Percentiles rank a stretch among this genome's conserved stretches.
phyloP scores from a whole-genome alignment of 1,140 invertebrate genomes.

The Drosophila mojavensis region DNA sequence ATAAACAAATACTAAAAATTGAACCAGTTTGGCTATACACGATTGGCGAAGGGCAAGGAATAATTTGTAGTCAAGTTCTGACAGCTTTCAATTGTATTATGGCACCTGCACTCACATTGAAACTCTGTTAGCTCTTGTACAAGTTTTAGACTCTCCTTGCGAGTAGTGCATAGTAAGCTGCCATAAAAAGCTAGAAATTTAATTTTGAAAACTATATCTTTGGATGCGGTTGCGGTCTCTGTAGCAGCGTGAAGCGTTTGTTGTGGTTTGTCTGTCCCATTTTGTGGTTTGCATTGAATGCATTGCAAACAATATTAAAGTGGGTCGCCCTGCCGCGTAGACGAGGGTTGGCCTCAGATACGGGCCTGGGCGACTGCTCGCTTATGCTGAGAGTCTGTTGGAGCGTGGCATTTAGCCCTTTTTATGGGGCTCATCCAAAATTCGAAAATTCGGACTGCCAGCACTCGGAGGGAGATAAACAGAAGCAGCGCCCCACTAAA shows the following conservation, averaged over 20 bases:
- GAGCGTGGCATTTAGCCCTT: constrained; percentile 55
- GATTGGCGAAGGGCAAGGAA: too few species aligned
- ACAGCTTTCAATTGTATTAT: neutral
- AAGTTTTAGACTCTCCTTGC: too few species aligned
- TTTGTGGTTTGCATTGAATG: constrained; percentile 57
- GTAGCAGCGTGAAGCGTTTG: constrained; percentile 49
- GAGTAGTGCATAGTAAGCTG: too few species aligned
- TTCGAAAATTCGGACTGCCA: constrained; percentile 19
- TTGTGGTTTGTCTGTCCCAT: constrained; percentile 55
- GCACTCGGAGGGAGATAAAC: constrained; percentile 66
- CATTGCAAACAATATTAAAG: constrained; percentile 59
- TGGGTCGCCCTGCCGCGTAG: constrained; percentile 14
- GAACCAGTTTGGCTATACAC: neutral
- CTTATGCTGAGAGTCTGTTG: constrained; percentile 21
- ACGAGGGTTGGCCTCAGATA: constrained; percentile 9
- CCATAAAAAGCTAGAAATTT: neutral
- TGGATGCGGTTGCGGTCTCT: constrained; percentile 34
- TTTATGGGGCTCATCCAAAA: constrained; percentile 36
- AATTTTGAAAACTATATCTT: neutral
- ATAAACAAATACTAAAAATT: neutral
- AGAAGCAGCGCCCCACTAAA: neutral
- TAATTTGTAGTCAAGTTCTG: neutral
- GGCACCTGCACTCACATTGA: too few species aligned
- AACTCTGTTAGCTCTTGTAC: too few species aligned
- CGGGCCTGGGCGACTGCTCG: constrained; percentile 31